These are phyloP conservation scores for Tylochromis polylepis DNA, from an alignment of 2,113 vertebrate species.

Conservation along the genomic window DNA sequence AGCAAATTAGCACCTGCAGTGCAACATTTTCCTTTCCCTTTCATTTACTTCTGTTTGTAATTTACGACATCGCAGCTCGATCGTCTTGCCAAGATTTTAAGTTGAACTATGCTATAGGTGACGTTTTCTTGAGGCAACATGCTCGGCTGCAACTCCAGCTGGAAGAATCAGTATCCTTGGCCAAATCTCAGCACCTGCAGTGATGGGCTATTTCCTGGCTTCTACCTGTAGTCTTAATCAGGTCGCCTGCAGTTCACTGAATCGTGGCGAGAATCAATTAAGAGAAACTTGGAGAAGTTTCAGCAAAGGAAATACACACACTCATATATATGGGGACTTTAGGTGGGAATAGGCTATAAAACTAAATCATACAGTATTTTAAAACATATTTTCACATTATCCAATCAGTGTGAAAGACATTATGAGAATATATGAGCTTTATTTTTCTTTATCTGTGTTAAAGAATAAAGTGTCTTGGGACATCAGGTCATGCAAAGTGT, in stretches of 20 bases:
- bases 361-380: not conserved
- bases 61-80: not conserved
- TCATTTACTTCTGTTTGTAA: not conserved
- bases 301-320: not conserved
- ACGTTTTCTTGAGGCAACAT: not conserved
- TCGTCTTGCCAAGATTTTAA: not conserved
- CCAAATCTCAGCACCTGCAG: not conserved
- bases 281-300: not conserved
- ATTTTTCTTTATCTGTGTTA: not conserved
- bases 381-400: not conserved
- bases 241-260: not conserved
- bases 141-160: not conserved
- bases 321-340: not conserved
- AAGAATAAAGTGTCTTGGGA: slow-evolving; percentile 4
- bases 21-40: not conserved
- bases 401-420: not conserved
- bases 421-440: not conserved
- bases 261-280: not conserved
- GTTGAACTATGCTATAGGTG: not conserved
- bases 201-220: not conserved
- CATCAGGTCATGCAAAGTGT: not conserved
- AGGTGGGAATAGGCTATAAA: not conserved
- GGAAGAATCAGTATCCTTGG: not conserved
- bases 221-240: slow-evolving; percentile 14
- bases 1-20: not conserved